Evolutionary conservation across 2,113 vertebrate genomes (phyloP).

Genomic region (Halichoeres trimaculatus): DNA sequence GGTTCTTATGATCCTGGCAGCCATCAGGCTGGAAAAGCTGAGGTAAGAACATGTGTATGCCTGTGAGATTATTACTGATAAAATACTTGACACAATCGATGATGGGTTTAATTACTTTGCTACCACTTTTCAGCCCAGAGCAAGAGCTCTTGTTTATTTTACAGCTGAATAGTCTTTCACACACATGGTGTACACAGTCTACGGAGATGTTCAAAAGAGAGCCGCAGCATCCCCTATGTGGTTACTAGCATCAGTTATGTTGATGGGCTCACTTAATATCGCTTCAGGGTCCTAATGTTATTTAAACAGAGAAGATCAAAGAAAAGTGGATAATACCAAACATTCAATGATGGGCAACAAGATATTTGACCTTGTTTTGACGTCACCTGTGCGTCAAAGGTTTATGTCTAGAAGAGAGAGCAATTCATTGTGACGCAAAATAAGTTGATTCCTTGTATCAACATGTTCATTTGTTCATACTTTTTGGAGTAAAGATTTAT

Average conservation of each 20-base stretch:
- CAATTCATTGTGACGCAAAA: slow-evolving; percentile 14
- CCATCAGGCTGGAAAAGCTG: too few relatives aligned
- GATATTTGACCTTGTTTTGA: slow-evolving; percentile 26
- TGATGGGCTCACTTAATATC: slow-evolving; percentile 27
- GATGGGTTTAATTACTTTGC: slow-evolving; percentile 22
- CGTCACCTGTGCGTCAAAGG: slow-evolving; percentile 1
- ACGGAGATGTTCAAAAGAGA: slow-evolving; percentile 25
- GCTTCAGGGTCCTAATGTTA: slow-evolving; percentile 36
- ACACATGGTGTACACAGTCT: neutral
- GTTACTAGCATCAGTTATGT: slow-evolving; percentile 39
- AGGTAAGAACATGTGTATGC: neutral
- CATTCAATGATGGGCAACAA: slow-evolving; percentile 32
- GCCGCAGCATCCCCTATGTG: slow-evolving; percentile 31
- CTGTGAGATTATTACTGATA: neutral
- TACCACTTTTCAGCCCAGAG: slow-evolving; percentile 22
- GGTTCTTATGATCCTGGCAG: too few relatives aligned
- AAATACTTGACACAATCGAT: slow-evolving; percentile 14
- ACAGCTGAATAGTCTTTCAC: neutral
- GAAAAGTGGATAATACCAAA: slow-evolving; percentile 40
- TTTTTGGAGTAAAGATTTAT: slow-evolving; percentile 10
- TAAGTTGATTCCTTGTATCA: slow-evolving; percentile 39
- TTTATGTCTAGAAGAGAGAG: slow-evolving; percentile 29
- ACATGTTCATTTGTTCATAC: slow-evolving; percentile 57
- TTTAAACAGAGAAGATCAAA: slow-evolving; percentile 53
- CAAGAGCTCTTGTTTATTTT: slow-evolving; percentile 4